These are phyloP conservation scores for Melinaea marsaeus DNA, from an alignment of 2,888 invertebrate species.

Conservation along the genomic window DNA sequence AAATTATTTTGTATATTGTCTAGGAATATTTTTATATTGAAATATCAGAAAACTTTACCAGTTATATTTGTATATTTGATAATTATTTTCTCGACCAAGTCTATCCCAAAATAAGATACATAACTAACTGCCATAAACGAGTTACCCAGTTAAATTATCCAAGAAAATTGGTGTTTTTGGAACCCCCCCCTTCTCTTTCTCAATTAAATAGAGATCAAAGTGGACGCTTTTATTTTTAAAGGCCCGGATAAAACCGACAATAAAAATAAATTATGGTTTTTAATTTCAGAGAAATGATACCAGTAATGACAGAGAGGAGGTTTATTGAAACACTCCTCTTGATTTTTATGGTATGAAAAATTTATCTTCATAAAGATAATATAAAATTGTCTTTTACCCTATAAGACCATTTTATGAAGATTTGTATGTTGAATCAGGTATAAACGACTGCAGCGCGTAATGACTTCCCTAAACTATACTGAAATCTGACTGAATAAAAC, in stretches of 20 bases:
- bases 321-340: slow-evolving; percentile 19
- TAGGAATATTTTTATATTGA: too few species aligned
- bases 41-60: too few species aligned
- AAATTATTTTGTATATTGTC: too few species aligned
- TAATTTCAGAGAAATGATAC: slow-evolving; percentile 50
- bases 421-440: too few species aligned
- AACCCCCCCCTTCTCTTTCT: slow-evolving; percentile 41
- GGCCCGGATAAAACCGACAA: slow-evolving; percentile 49
- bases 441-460: too few species aligned
- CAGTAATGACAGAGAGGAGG: slow-evolving; percentile 35
- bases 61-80: too few species aligned
- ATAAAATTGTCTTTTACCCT: too few species aligned
- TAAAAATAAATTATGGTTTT: slow-evolving; percentile 72
- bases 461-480: too few species aligned
- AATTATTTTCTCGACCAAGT: neutral
- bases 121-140: slow-evolving; percentile 23
- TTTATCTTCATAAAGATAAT: too few species aligned
- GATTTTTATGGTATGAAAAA: neutral
- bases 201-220: slow-evolving; percentile 64
- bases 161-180: slow-evolving; percentile 37
- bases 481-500: too few species aligned
- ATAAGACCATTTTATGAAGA: too few species aligned
- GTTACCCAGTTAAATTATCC: slow-evolving; percentile 51
- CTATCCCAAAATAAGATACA: neutral
- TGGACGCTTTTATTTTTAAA: slow-evolving; percentile 42